Base-by-base conservation (phyloP, 2,113 vertebrate species). In the Clarias batrachus region DNA sequence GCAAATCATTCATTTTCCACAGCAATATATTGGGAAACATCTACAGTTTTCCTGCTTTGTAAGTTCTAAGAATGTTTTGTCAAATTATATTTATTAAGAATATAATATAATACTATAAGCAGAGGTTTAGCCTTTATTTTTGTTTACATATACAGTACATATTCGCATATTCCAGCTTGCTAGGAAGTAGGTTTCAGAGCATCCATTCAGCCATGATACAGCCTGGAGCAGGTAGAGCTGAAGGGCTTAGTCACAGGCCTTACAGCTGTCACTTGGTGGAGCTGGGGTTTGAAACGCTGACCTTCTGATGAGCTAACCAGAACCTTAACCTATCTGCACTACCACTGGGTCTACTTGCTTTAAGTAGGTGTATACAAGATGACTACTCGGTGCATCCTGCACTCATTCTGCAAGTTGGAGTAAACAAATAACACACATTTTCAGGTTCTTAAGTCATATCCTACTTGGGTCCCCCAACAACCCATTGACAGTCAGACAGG, bases 401-500 rank as follows among this genome's bases (percentile, higher is more conserved):
- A 70, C 30, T 70, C 5, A 33, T 33, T 70, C 17, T 27, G 65
- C 4, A 11, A 21, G 68, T 27, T 68, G 66, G n/a, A 11, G 13
- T 37, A 37, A 37, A 71, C 30, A 68, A 68, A 30, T 68, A 30
- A 16, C n/a, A 68, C 5, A 30, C 9, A 37, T 1, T 37, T 17
- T 71, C 14, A 16, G 27, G 27, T 33, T 30, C 65, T 68, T 68
- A 68, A 27, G 68, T 17, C 1, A 71, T 5, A 37, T 37, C 16
- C 16, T 73, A 21, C 19, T 41, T 74, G 37, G 3, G 19, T 48
- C 19, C 30, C 37, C 7, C 3, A 74, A 74, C 37, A 74, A 48
- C 37, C 6, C 68, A 9, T 17, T 33, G 30, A 91, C 91, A 92
- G 88, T 68, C 27, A 16, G 27, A 30, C n/a, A 37, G 14, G 30